Evolutionary conservation across 2,797 vertebrate genomes (phyloP).

Genomic region (Gadopsis marmoratus): DNA sequence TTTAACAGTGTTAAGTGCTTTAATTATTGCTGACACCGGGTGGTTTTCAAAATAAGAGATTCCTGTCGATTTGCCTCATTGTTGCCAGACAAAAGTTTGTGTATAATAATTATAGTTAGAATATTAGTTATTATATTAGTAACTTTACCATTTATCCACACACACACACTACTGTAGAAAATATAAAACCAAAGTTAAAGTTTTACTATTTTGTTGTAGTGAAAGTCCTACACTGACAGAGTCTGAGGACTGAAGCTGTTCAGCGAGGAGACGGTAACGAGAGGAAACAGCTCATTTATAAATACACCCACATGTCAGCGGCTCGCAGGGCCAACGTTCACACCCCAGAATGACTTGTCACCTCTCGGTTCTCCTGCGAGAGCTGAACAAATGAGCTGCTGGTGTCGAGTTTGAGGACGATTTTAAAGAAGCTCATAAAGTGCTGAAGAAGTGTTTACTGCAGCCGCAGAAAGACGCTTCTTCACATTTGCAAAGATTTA

Average conservation of each 20-base stretch:
- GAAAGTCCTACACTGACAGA: too few species aligned
- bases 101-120: too few species aligned
- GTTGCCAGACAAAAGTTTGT: too few species aligned
- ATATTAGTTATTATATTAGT: too few species aligned
- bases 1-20: background rate
- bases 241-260: slow-evolving; percentile 8
- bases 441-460: background rate
- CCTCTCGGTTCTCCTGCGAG: background rate
- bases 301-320: slow-evolving; percentile 44
- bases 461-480: background rate
- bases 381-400: background rate
- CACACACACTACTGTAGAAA: too few species aligned
- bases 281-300: slow-evolving; percentile 22
- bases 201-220: too few species aligned
- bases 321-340: slow-evolving; percentile 41
- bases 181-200: too few species aligned
- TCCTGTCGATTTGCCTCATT: too few species aligned
- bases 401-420: slow-evolving; percentile 2
- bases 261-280: background rate
- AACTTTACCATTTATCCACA: too few species aligned
- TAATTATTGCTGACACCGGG: background rate
- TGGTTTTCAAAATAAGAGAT: background rate
- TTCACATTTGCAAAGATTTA: background rate
- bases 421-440: background rate
- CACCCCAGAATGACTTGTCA: slow-evolving; percentile 29